phyloP scores from a whole-genome alignment of 2,888 invertebrate genomes.

The Drosophila ochracea region DNA sequence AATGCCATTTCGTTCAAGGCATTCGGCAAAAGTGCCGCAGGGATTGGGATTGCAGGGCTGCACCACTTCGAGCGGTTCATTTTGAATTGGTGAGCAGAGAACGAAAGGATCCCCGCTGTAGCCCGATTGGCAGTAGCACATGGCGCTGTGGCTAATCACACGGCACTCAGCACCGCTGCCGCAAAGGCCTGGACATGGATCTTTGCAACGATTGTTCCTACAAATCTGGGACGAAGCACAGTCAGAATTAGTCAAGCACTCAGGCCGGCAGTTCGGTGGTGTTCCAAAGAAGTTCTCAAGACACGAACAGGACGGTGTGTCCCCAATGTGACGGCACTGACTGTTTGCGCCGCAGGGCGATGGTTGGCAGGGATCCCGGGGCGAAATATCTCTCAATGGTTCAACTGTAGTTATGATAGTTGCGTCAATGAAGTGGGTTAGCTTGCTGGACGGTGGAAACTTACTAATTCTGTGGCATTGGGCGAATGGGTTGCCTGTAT shows the following conservation, averaged over 20 bases:
- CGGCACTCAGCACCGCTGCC: conserved; percentile 90
- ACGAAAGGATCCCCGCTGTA: conserved; percentile 84
- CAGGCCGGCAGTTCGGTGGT: conserved; percentile 90
- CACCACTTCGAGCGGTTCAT: conserved; percentile 78
- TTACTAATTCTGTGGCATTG: conserved; percentile 87
- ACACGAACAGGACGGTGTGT: conserved; percentile 91
- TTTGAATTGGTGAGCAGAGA: conserved; percentile 86
- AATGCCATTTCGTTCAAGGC: conserved; percentile 88
- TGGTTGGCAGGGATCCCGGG: conserved; percentile 85
- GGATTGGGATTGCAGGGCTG: conserved; percentile 91
- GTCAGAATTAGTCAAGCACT: conserved; percentile 92
- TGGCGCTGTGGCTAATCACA: conserved; percentile 91
- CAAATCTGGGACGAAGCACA: conserved; percentile 90
- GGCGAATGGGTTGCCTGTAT: conserved; percentile 91
- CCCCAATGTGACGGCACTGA: conserved; percentile 87
- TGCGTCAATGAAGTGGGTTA: conserved; percentile 1
- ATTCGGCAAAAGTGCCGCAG: conserved; percentile 92
- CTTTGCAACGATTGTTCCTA: conserved; percentile 90
- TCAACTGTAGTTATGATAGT: conserved; percentile 68
- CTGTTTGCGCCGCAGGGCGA: conserved; percentile 87
- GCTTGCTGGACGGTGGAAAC: conserved; percentile 47
- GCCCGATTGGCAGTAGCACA: conserved; percentile 89
- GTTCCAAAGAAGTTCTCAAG: conserved; percentile 88
- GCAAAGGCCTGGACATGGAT: conserved; percentile 91
- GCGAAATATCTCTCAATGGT: conserved; percentile 65